Conservation (phyloP, 2,888 invertebrate species). For the Amphimallon solstitiale region DNA sequence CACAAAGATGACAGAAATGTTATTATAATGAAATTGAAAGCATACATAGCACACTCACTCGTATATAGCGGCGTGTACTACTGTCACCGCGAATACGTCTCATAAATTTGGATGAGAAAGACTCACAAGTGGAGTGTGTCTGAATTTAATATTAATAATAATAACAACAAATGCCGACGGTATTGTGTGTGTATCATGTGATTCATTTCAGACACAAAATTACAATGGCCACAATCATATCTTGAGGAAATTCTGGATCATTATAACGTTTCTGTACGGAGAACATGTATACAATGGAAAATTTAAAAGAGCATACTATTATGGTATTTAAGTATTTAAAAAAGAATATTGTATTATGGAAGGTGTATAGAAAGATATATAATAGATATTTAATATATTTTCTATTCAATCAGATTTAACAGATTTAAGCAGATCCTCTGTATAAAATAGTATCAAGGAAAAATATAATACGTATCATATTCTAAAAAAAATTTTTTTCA, state of each 20-base stretch:
- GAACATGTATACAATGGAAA: neutral
- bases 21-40: constrained; percentile 58
- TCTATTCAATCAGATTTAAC: no score
- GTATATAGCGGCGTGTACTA: constrained; percentile 18
- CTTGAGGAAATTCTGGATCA: constrained; percentile 1
- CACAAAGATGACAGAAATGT: constrained; percentile 59
- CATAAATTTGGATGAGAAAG: constrained; percentile 54
- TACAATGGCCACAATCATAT: constrained; percentile 29
- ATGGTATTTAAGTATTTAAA: no score
- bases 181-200: constrained; percentile 47
- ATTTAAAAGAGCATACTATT: no score
- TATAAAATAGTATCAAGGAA: no score
- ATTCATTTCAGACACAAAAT: constrained; percentile 43
- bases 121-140: constrained; percentile 48
- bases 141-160: constrained; percentile 53
- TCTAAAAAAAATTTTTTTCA: no score
- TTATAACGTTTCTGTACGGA: neutral
- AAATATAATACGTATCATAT: no score
- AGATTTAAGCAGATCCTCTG: no score
- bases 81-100: constrained; percentile 43
- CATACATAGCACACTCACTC: constrained; percentile 41
- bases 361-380: no score
- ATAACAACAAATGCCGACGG: constrained; percentile 15
- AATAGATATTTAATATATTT: no score
- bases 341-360: no score